phyloP scores from a whole-genome alignment of 2,888 invertebrate genomes.

The Meiosimyza decipiens region DNA sequence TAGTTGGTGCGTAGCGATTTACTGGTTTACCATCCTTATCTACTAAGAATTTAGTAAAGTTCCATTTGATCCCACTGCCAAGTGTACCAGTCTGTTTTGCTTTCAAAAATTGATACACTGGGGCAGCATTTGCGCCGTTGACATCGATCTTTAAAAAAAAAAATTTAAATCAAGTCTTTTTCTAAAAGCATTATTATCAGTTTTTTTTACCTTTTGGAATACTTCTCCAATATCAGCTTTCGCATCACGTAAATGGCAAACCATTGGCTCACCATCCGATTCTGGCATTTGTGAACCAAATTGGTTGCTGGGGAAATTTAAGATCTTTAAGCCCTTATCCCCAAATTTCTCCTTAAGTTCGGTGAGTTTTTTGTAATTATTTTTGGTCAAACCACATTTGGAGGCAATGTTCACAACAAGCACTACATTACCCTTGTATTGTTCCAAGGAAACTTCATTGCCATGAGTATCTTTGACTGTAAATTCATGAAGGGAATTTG shows the following conservation, averaged over 20 bases:
- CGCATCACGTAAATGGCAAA: slow-evolving; percentile 70
- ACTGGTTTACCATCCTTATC: slow-evolving; percentile 65
- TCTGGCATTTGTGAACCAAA: slow-evolving; percentile 80
- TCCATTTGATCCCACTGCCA: slow-evolving; percentile 65
- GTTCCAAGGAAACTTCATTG: slow-evolving; percentile 74
- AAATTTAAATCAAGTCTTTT: no score
- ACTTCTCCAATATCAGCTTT: slow-evolving; percentile 73
- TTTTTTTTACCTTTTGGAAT: slow-evolving; percentile 71
- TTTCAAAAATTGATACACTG: slow-evolving; percentile 65
- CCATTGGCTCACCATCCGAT: slow-evolving; percentile 73
- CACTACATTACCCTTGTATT: slow-evolving; percentile 76
- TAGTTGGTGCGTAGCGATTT: slow-evolving; percentile 66
- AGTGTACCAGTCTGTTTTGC: slow-evolving; percentile 64
- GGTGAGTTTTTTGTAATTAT: slow-evolving; percentile 82
- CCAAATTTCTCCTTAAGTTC: slow-evolving; percentile 77
- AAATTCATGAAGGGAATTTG: slow-evolving; percentile 78
- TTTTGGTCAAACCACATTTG: slow-evolving; percentile 82
- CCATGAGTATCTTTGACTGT: slow-evolving; percentile 81
- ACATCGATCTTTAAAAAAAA: slow-evolving; percentile 58
- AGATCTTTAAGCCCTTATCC: slow-evolving; percentile 73
- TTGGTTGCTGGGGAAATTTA: slow-evolving; percentile 90
- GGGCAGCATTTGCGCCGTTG: slow-evolving; percentile 63
- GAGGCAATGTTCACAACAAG: slow-evolving; percentile 90
- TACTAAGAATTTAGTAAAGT: slow-evolving; percentile 66
- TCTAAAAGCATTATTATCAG: no score